These are phyloP conservation scores for Umimayanthus chanpuru DNA, from an alignment of 92 coral and sea anemone genomes.

Conservation along the genomic window DNA sequence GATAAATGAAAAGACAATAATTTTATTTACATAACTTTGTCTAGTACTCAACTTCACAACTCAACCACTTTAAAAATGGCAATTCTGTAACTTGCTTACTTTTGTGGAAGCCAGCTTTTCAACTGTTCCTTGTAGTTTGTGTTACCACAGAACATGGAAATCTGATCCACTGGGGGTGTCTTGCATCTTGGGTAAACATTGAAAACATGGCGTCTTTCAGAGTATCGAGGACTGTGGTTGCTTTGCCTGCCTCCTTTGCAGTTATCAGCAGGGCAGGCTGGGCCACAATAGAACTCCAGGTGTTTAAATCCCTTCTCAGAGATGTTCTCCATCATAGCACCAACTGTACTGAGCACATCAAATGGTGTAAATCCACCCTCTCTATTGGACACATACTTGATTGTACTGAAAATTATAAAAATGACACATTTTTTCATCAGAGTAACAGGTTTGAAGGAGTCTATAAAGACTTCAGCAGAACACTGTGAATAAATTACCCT, in stretches of 20 bases:
- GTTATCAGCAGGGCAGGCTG: slow-evolving; percentile 6
- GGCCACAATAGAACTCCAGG: slow-evolving; percentile 9
- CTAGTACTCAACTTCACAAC: too few species aligned
- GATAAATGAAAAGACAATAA: too few species aligned
- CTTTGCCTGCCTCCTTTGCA: slow-evolving; percentile 12
- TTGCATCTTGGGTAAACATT: slow-evolving; percentile 29
- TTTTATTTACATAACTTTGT: too few species aligned
- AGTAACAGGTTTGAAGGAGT: too few species aligned
- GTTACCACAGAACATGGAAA: slow-evolving; percentile 30
- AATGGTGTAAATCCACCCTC: slow-evolving; percentile 2
- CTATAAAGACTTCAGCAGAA: too few species aligned
- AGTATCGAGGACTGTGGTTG: neutral
- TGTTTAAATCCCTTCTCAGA: neutral
- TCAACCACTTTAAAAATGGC: too few species aligned
- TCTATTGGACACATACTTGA: neutral
- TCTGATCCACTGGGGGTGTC: neutral
- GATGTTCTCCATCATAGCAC: slow-evolving; percentile 16
- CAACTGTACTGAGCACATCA: slow-evolving; percentile 5
- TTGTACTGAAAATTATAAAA: neutral
- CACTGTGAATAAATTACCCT: too few species aligned
- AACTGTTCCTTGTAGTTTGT: slow-evolving; percentile 2
- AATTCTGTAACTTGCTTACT: too few species aligned
- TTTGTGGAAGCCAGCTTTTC: neutral
- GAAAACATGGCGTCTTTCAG: neutral
- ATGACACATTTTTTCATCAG: neutral